phyloP scores from a whole-genome alignment of 2,113 vertebrate genomes.

The Panurus biarmicus region DNA sequence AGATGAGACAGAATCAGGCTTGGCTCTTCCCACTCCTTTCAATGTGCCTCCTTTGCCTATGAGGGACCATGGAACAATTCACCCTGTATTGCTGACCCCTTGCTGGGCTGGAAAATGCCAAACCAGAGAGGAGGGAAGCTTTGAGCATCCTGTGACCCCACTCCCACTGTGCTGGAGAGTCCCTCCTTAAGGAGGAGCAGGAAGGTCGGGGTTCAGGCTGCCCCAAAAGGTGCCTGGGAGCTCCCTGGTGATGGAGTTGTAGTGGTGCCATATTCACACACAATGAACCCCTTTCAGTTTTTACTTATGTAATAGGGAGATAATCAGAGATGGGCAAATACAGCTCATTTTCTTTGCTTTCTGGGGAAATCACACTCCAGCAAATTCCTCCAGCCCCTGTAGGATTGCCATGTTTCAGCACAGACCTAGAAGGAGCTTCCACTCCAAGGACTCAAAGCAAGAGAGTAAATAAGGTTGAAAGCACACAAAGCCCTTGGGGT shows the following conservation, averaged over 20 bases:
- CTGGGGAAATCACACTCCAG: not conserved
- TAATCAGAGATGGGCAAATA: not conserved
- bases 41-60: not conserved
- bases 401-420: not conserved
- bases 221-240: not conserved
- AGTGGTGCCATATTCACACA: not conserved
- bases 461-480: constrained; percentile 52
- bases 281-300: not conserved
- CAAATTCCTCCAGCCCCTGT: not conserved
- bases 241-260: not conserved
- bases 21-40: not conserved
- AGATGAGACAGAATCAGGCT: not conserved
- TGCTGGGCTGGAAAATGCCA: not conserved
- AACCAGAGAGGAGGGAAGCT: not conserved
- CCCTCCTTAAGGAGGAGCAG: not conserved
- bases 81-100: not conserved
- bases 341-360: not conserved
- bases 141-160: not conserved
- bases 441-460: not conserved
- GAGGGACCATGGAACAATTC: not conserved
- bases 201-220: rapidly evolving
- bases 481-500: not conserved
- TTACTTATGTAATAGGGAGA: not conserved
- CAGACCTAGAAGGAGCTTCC: constrained; percentile 24
- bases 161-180: not conserved